phyloP scores from a whole-genome alignment of 2,797 vertebrate species.

The Calcarius lapponicus region DNA sequence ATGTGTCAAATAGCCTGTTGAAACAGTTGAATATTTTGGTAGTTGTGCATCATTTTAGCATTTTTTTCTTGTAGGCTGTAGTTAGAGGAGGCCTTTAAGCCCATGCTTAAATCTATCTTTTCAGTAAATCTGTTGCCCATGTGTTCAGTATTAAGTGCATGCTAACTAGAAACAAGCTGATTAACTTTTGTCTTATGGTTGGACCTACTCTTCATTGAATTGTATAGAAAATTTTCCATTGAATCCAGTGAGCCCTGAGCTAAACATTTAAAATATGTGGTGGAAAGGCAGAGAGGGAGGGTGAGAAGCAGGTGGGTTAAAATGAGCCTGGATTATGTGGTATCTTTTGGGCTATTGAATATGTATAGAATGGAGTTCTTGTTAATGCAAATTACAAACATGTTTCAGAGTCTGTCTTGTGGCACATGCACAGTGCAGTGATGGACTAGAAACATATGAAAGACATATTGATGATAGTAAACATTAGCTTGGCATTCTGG shows the following conservation, averaged over 20 bases:
- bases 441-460: constrained; percentile 57
- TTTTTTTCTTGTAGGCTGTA: background rate
- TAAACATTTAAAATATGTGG: background rate
- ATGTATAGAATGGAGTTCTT: constrained; percentile 3
- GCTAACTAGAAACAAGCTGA: constrained; percentile 42
- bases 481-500: constrained; percentile 25
- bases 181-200: constrained; percentile 15
- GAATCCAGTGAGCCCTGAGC: background rate
- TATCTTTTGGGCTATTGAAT: constrained; percentile 35
- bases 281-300: background rate
- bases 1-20: background rate
- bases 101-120: constrained; percentile 2
- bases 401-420: constrained; percentile 32
- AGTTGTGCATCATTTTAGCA: background rate
- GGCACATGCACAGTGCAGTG: constrained; percentile 1
- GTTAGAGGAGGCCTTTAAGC: background rate
- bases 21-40: background rate
- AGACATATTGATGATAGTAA: constrained; percentile 25
- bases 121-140: background rate
- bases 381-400: constrained; percentile 49
- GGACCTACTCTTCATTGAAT: background rate
- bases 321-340: background rate
- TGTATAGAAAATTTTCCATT: background rate
- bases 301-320: constrained; percentile 38
- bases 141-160: constrained; percentile 39